Base-by-base conservation (phyloP, 2,888 invertebrate genomes). In the Drosophila suboccidentalis region DNA sequence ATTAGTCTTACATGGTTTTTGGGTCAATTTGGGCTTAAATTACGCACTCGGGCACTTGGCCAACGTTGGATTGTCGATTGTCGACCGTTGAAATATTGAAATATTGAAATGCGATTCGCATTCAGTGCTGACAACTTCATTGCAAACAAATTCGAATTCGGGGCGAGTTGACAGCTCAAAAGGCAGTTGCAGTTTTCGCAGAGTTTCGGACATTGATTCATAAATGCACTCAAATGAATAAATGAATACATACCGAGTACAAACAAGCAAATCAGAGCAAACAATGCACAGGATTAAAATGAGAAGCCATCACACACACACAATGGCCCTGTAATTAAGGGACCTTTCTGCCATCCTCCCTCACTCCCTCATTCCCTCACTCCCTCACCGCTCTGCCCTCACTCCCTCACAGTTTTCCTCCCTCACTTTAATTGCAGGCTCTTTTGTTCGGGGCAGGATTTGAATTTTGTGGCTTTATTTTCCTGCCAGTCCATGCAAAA, bases 11-110 rank as follows among this genome's bases (percentile, higher is more conserved):
- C 5, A 36, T 67, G 53, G 36, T 89, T 89, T 85, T 86, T 86
- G 76, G 85, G 85, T 85, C 89, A 85, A 79, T 87, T 81, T 89
- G 89, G 82, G 88, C 82, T 86, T 86, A 84, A 89, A 89, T 87
- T 74, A 89, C 89, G 72, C 78, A 66, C 70, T 74, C 59, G 44
- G 34, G 72, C 78, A 77, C 71, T 80, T 80, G 80, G 84, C 78
- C 53, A 60, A 66, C 80, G 22, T 26, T 26, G 26, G 73, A 86
- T 86, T 82, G 86, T 55, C 63, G 67, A 50, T 54, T 59, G 57
- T 59, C 64, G 65, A 17, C 10, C 22, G 41, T 49, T 39, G 50
- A 51, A 43, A 54, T 77, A 85, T 85, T 29, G 29, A 29, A 29
- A 26, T 77, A 79, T 41, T 17, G 4, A 74, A 84, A 85, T 79